A percentile compares a stretch with the other conserved stretches of the same genome.
Conservation (phyloP, 2,113 vertebrate genomes). For the Chiloscyllium plagiosum region DNA sequence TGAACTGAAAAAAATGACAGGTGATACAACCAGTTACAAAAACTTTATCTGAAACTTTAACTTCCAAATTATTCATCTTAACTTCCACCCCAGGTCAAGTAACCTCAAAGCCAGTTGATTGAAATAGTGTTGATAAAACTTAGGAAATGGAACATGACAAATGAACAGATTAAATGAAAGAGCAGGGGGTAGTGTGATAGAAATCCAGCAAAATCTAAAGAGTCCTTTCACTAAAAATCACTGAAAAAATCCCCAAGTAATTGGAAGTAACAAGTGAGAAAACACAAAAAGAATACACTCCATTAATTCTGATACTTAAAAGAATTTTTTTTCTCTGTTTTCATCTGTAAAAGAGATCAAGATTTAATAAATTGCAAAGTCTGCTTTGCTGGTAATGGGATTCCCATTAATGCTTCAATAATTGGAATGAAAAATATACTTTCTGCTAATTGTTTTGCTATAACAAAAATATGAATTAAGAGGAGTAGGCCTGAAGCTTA, state of each 20-base stretch:
- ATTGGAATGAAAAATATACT: neutral
- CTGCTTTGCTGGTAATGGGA: neutral
- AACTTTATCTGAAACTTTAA: neutral
- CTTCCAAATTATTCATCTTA: neutral
- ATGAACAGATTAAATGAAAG: neutral
- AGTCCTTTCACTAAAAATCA: neutral
- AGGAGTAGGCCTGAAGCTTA: neutral
- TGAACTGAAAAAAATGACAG: neutral
- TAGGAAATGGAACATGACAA: neutral
- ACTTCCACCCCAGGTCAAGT: neutral
- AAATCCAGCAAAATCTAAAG: neutral
- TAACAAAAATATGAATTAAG: too few species aligned
- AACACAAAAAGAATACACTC: neutral
- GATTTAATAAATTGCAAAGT: neutral
- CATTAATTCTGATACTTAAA: neutral
- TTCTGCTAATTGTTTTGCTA: neutral
- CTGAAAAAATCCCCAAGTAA: neutral
- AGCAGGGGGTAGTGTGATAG: neutral
- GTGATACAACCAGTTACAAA: too few species aligned
- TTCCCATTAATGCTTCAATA: neutral
- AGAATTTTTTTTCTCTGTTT: neutral
- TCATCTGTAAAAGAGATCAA: neutral
- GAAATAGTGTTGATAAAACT: neutral
- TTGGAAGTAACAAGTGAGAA: too few species aligned
- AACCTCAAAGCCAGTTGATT: neutral